These are phyloP conservation scores for Meandrina meandrites DNA, from an alignment of 92 coral and sea anemone species.

Conservation along the genomic window DNA sequence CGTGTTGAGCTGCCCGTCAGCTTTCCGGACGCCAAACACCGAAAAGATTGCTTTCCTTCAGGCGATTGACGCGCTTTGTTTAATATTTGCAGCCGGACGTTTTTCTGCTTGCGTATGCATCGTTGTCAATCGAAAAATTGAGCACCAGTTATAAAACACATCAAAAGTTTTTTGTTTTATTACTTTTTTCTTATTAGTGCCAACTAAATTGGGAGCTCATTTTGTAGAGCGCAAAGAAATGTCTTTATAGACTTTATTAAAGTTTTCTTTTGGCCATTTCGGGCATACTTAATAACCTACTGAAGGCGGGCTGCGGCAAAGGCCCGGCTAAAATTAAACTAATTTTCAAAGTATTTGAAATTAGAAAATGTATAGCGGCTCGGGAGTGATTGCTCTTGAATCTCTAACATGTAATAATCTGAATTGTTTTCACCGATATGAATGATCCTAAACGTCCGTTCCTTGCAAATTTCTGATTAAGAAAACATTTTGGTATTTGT, in stretches of 20 bases:
- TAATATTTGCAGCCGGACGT: constrained; percentile 27
- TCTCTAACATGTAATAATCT: neutral
- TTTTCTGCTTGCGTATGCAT: constrained; percentile 6
- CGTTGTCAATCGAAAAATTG: constrained; percentile 8
- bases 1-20: constrained; percentile 31
- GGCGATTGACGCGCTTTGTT: constrained; percentile 31
- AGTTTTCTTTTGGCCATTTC: constrained; percentile 40
- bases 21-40: constrained; percentile 39
- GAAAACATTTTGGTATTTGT: constrained; percentile 9
- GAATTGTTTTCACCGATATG: neutral
- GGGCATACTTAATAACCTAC: constrained; percentile 44
- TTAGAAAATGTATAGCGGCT: constrained; percentile 9
- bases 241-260: constrained; percentile 32
- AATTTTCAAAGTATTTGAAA: constrained; percentile 24
- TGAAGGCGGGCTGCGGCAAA: constrained; percentile 49
- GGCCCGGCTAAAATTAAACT: constrained; percentile 30
- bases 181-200: constrained; percentile 18
- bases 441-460: neutral
- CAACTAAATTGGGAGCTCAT: constrained; percentile 23
- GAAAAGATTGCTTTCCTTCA: constrained; percentile 19
- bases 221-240: constrained; percentile 18
- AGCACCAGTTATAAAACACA: constrained; percentile 24
- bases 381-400: neutral
- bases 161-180: constrained; percentile 12
- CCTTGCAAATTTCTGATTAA: constrained; percentile 19